phyloP scores from a whole-genome alignment of 2,113 vertebrate genomes.

The Camarhynchus parvulus region DNA sequence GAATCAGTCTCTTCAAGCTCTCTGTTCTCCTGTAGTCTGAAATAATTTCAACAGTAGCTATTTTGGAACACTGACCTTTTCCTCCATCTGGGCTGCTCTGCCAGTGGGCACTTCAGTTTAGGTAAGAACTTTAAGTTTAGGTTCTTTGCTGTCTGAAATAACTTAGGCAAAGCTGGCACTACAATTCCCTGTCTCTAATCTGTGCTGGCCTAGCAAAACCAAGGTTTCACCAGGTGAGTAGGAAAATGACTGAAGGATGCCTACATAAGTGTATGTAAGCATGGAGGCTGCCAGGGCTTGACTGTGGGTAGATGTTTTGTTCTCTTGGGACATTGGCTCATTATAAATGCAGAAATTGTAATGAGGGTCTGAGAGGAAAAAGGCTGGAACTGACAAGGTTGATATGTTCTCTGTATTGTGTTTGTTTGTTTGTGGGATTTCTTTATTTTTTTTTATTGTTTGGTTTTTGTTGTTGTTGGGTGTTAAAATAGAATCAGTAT shows the following conservation, averaged over 20 bases:
- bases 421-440: neutral
- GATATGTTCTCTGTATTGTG: neutral
- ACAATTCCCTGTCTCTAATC: neutral
- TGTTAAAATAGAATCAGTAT: neutral
- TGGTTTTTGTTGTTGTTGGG: neutral
- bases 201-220: neutral
- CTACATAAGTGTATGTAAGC: neutral
- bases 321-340: neutral
- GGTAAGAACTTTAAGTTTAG: neutral
- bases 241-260: neutral
- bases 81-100: neutral
- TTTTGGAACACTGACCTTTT: neutral
- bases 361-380: neutral
- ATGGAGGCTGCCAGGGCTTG: neutral
- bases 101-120: neutral
- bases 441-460: neutral
- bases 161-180: neutral
- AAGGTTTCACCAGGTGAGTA: neutral
- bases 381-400: neutral
- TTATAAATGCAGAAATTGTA: neutral
- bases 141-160: neutral
- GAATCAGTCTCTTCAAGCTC: neutral
- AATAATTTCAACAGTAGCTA: neutral
- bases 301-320: neutral
- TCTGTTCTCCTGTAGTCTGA: neutral